Base-by-base conservation (phyloP, 1,140 invertebrate species). In the Drosophila nasuta region DNA sequence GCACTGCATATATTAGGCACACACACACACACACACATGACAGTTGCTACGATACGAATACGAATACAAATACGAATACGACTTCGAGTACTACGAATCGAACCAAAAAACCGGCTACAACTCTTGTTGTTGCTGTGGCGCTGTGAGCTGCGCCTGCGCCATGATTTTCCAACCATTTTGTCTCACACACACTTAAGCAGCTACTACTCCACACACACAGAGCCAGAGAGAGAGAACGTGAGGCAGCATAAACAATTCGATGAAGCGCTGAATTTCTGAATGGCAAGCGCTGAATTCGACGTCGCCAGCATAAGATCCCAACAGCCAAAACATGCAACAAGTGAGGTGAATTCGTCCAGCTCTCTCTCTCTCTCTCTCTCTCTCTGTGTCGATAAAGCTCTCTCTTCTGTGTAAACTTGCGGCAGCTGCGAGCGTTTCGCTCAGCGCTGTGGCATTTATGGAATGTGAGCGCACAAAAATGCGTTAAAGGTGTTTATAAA, bases 401-500 rank as follows among this genome's bases (percentile, higher is more conserved):
- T 25, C 58, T 57, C 33, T 41, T 48, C 1, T 25, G 35, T 15
- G 38, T 25, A 25, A 15, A 5, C 15, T 10, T 20, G 54, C 35
- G 54, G 54, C 54, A 57, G 54, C 54, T 57, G 54, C 17, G 60
- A 7, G 46, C 51, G 33, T 45, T 57, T 58, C 51, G 49, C 28
- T 38, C 64, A 15, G 48, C 51, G 65, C 58, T 69, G 33, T 62
- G 85, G 85, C 81, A 89, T 89, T 89, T 89, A 90, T 89, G 85
- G 85, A 89, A 89, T 89, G 85, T 89, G 78, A 90, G 85, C 86
- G 86, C 81, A 86, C 78, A 89, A 89, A 89, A 90, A 89, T 89
- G 85, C 85, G 85, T 89, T 89, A 89, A 89, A 89, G 85, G 85
- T 89, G 85, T 89, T 89, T 89, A 89, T 89, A 89, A 90, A 89